Base-by-base conservation (phyloP, 2,888 invertebrate genomes). In the Microctonus hyperodae region DNA sequence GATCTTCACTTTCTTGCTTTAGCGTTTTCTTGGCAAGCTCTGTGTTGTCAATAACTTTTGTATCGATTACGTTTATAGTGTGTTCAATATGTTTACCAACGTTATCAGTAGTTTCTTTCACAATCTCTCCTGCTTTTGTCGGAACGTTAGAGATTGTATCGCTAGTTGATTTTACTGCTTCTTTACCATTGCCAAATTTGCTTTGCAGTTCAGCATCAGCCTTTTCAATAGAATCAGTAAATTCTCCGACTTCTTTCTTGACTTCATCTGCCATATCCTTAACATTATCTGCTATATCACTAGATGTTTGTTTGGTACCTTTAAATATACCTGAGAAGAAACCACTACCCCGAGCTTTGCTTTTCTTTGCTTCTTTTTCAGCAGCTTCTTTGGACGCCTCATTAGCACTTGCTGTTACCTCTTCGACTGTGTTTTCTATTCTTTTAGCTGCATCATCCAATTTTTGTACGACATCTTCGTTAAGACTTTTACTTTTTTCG, bases 131-230 rank as follows among this genome's bases (percentile, higher is more conserved):
- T 7, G 86, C 51, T 20, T 86, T 86, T 64, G 84, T 85, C 4
- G 86, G 85, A 77, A 85, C 85, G 72, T 86, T 86, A 70, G 83
- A 86, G 13, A 87, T 85, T 69, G 65, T 68, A 31, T 65, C 60
- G 20, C 64, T 87, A 33, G 86, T 86, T 0, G 85, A 44, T 20
- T 40, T 25, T 4, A 70, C 11, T 7, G 56, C 23, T 51, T 68
- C 67, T 51, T 61, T 64, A 20, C 67, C 72, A 6, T 70, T 40
- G 33, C 23, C 20, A 7, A 73, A 9, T 25, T 61, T 59, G 1
- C 66, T 37, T 20, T 62, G 55, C 10, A 51, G 63, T 28, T 63
- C 60, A 50, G 69, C 59, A 13, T 62, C 56, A 9, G 70, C 64
- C 35, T 70, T 68, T 0, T 62, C 67, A 11, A 63, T 33, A 13